Percentiles rank a stretch among this genome's conserved stretches.
Conservation (phyloP, 2,888 invertebrate species). For the Platynereis dumerilii region DNA sequence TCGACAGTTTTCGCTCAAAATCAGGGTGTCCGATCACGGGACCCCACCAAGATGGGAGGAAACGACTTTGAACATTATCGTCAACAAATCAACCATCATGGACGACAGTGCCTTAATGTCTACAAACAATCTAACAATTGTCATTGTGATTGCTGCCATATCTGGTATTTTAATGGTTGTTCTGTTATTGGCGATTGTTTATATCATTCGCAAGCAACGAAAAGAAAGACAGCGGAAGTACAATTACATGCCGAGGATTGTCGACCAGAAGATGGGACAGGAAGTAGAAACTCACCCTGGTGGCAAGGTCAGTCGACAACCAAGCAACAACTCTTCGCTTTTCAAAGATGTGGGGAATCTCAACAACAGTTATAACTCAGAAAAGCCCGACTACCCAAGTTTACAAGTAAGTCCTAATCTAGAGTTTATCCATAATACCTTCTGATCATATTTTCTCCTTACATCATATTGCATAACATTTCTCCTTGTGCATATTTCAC, state of each 20-base stretch:
- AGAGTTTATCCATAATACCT: too few species aligned
- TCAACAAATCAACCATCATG: conserved; percentile 23
- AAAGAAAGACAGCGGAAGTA: conserved; percentile 13
- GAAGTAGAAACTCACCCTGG: neutral
- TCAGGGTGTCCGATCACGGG: conserved; percentile 10
- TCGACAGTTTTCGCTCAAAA: neutral
- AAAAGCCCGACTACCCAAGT: too few species aligned
- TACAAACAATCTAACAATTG: conserved; percentile 28
- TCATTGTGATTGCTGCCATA: conserved; percentile 28
- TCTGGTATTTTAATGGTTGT: conserved; percentile 29
- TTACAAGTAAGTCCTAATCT: too few species aligned
- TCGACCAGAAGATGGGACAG: conserved; percentile 20
- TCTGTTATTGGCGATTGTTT: conserved; percentile 26
- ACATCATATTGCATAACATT: too few species aligned
- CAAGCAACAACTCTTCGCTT: too few species aligned
- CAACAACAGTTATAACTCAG: too few species aligned
- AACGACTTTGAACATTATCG: conserved; percentile 27
- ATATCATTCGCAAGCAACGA: conserved; percentile 19
- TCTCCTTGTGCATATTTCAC: too few species aligned
- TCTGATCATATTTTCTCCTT: too few species aligned
- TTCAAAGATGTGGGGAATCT: too few species aligned
- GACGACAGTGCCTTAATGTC: conserved; percentile 9
- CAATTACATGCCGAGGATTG: conserved; percentile 20
- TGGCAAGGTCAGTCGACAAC: too few species aligned
- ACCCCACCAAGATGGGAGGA: conserved; percentile 20